phyloP scores from a whole-genome alignment of 2,113 vertebrate genomes.

The Leptosomus discolor region DNA sequence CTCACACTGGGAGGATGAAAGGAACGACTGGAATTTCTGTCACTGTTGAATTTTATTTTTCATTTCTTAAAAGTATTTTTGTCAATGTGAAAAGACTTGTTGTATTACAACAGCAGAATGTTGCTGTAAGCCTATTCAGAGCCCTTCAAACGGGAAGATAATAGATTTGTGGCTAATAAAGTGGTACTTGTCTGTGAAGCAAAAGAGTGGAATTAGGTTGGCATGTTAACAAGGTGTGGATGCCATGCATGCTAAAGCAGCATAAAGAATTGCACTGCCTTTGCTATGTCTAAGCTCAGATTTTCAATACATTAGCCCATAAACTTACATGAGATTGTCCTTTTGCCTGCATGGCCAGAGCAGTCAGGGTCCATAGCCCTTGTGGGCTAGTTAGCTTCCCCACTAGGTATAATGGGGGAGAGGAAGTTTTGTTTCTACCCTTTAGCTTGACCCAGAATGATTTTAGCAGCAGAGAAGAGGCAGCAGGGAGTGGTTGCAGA shows the following conservation, averaged over 20 bases:
- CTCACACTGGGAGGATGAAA: constrained; percentile 70
- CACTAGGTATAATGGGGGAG: fast-evolving
- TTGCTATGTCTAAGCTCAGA: not conserved
- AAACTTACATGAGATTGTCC: not conserved
- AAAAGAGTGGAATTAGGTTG: constrained; percentile 64
- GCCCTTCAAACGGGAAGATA: constrained; percentile 41
- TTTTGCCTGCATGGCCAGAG: not conserved
- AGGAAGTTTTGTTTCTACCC: not conserved
- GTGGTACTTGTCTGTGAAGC: constrained; percentile 62
- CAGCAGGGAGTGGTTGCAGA: not conserved
- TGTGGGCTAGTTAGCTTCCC: fast-evolving
- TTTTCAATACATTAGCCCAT: not conserved
- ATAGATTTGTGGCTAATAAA: constrained; percentile 67
- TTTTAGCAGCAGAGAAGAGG: not conserved
- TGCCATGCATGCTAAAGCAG: constrained; percentile 10
- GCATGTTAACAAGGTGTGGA: constrained; percentile 36
- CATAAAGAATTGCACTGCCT: not conserved
- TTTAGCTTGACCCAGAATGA: not conserved
- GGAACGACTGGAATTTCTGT: constrained; percentile 63
- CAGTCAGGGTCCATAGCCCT: not conserved
- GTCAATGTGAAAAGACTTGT: constrained; percentile 60
- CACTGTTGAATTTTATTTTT: constrained; percentile 69
- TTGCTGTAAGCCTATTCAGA: constrained; percentile 60
- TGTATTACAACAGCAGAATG: constrained; percentile 44
- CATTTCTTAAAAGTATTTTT: constrained; percentile 66